phyloP scores from a whole-genome alignment of 2,113 vertebrate species.

The Saccopteryx leptura region DNA sequence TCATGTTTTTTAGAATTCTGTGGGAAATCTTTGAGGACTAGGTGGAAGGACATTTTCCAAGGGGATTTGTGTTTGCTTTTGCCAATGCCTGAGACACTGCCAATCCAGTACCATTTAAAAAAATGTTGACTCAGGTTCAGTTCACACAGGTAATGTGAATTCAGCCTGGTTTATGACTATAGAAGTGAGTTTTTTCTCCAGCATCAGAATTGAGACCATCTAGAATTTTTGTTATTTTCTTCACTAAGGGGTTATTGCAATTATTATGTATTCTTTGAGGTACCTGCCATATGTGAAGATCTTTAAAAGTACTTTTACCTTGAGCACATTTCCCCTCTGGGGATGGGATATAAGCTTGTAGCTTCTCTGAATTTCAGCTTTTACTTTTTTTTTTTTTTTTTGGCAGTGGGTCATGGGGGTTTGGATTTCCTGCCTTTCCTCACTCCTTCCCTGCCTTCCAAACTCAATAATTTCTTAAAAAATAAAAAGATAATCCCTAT shows the following conservation, averaged over 20 bases:
- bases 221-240: slow-evolving; percentile 10
- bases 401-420: not conserved
- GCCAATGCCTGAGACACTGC: not conserved
- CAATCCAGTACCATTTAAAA: not conserved
- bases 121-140: not conserved
- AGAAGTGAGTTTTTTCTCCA: not conserved
- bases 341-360: not conserved
- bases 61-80: slow-evolving; percentile 12
- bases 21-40: slow-evolving; percentile 22
- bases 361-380: not conserved
- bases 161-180: not conserved
- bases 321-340: not conserved
- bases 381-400: not conserved
- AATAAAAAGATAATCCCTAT: slow-evolving; percentile 32
- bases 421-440: not conserved
- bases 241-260: not conserved
- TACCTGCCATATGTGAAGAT: not conserved
- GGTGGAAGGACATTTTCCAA: not conserved
- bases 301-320: not conserved
- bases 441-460: not conserved
- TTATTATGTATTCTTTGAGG: not conserved
- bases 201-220: not conserved
- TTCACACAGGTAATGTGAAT: not conserved
- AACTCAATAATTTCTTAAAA: not conserved
- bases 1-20: slow-evolving; percentile 22